phyloP scores from a whole-genome alignment of 2,888 invertebrate genomes.

The Biston betularia region DNA sequence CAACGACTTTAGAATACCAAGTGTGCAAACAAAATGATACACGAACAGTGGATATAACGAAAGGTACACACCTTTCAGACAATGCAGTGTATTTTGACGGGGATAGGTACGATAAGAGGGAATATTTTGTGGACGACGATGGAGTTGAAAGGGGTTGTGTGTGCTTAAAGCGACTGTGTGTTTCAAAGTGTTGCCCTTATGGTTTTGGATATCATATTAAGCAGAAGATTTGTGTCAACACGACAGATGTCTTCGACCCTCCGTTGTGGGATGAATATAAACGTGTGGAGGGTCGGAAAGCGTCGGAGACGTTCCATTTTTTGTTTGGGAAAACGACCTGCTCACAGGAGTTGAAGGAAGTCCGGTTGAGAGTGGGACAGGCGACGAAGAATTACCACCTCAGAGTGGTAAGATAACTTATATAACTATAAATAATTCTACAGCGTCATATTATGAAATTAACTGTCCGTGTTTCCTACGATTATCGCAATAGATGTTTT shows the following conservation, averaged over 20 bases:
- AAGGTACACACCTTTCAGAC: constrained; percentile 50
- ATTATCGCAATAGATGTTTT: constrained; percentile 13
- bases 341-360: constrained; percentile 18
- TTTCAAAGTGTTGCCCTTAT: constrained; percentile 67
- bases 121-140: constrained; percentile 57
- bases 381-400: constrained; percentile 48
- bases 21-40: constrained; percentile 49
- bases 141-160: constrained; percentile 57
- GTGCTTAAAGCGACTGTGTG: constrained; percentile 57
- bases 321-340: constrained; percentile 61
- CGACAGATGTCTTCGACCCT: constrained; percentile 54
- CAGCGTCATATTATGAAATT: neutral
- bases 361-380: constrained; percentile 48
- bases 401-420: constrained; percentile 56
- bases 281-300: constrained; percentile 46
- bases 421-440: constrained; percentile 7
- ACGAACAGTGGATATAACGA: constrained; percentile 56
- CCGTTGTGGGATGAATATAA: constrained; percentile 58
- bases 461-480: constrained; percentile 12
- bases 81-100: constrained; percentile 52
- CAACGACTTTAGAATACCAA: constrained; percentile 39
- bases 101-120: constrained; percentile 50
- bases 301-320: constrained; percentile 57
- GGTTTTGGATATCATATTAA: constrained; percentile 54
- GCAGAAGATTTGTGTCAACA: constrained; percentile 52